Conservation (phyloP, 2,888 invertebrate genomes). For the Chrysotoxum bicinctum region DNA sequence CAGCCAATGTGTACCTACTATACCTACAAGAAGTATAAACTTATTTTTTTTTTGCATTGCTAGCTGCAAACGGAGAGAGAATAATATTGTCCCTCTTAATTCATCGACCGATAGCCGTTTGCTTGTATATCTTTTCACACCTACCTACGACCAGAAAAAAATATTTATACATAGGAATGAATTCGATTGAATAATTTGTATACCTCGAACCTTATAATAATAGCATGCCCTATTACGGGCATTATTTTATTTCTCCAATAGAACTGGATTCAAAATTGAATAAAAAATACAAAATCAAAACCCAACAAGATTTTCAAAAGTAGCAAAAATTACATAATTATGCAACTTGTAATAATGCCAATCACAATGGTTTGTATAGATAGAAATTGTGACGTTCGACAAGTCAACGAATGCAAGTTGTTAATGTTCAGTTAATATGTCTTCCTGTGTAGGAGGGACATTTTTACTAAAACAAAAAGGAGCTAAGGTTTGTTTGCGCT, state of each 20-base stretch:
- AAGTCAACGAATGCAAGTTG: background rate
- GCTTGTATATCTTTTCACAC: slow-evolving; percentile 59
- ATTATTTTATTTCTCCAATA: slow-evolving; percentile 36
- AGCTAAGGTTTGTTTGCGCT: background rate
- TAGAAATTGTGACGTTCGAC: background rate
- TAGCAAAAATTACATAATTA: slow-evolving; percentile 24
- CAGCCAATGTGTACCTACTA: background rate
- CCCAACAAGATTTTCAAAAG: slow-evolving; percentile 3
- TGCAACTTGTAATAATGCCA: slow-evolving; percentile 10
- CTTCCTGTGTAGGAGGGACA: background rate
- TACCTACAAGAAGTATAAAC: slow-evolving; percentile 32
- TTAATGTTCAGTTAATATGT: slow-evolving; percentile 5
- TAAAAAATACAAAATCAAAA: background rate
- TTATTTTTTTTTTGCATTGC: background rate
- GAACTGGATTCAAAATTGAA: background rate
- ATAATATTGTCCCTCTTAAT: slow-evolving; percentile 48
- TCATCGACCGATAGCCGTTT: slow-evolving; percentile 55
- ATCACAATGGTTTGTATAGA: background rate
- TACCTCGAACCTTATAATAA: slow-evolving; percentile 3
- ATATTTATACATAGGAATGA: background rate
- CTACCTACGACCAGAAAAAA: slow-evolving; percentile 49
- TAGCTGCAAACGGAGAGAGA: slow-evolving; percentile 7
- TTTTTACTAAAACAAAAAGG: background rate
- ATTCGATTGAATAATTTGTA: slow-evolving; percentile 39
- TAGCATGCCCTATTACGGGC: slow-evolving; percentile 26